Conservation (phyloP, 2,113 vertebrate genomes). For the Dipodomys stephensi region DNA sequence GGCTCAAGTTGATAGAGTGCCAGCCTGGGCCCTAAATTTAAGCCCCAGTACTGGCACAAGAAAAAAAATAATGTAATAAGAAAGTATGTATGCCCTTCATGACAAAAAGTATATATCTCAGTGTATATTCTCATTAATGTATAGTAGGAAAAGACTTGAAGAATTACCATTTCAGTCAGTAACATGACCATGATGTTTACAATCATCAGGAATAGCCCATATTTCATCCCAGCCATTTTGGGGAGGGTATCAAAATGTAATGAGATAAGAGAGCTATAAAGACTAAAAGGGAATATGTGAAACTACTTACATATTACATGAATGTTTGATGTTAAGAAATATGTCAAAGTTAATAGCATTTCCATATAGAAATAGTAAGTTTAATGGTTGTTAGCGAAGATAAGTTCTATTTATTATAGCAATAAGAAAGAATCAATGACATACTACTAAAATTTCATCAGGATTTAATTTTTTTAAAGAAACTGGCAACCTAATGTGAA, state of each 20-base stretch:
- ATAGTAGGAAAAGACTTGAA: neutral
- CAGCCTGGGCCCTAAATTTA: too few relatives aligned
- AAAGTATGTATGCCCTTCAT: conserved; percentile 41
- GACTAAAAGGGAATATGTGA: neutral
- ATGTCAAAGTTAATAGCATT: too few relatives aligned
- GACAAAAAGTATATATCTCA: neutral
- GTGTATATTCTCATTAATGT: neutral
- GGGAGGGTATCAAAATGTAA: neutral
- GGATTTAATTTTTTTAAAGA: neutral
- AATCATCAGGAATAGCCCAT: neutral
- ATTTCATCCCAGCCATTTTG: neutral
- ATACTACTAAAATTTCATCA: neutral
- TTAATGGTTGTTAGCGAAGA: neutral
- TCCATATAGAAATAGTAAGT: neutral
- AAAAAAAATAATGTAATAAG: neutral
- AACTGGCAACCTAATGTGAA: conserved; percentile 2
- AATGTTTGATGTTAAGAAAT: neutral
- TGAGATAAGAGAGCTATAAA: neutral
- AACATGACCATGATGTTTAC: neutral
- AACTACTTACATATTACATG: neutral
- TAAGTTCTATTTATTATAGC: neutral
- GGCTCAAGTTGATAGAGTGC: too few relatives aligned
- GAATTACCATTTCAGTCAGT: neutral
- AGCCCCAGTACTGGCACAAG: too few relatives aligned
- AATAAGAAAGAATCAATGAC: neutral